Evolutionary conservation across 2,797 vertebrate genomes (phyloP), one percentile per base, ranked within the genome.

Genomic region (Chrysolophus pictus): DNA sequence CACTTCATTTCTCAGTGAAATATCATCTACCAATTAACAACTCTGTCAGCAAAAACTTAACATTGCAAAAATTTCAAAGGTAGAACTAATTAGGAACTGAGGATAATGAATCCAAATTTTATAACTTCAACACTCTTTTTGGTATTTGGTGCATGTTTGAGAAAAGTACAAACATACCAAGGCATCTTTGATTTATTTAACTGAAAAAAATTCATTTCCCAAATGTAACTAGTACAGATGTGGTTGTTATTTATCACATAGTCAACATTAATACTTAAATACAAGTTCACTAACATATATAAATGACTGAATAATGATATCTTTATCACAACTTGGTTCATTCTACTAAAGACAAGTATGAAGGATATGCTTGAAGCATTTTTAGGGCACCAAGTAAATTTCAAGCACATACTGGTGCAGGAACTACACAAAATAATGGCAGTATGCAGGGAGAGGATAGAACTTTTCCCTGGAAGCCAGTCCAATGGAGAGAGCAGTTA

Each of bases 1-100:
- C 58, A 74, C 58, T 56, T 59, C 35, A 15, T 83, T 91, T 90
- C 86, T 88, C 88, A 87, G 80, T 35, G 72, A 94, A 90, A 64
- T 86, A 72, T 42, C 71, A 72, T 46, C 71, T 82, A 63, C 59
- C 88, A 72, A 75, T 62, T 63, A 81, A 55, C 42, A 88, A 73
- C 68, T 91, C 42, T 73, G 77, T 68, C 77, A 90, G 68, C 42
- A 90, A 76, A 90, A 90, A 67, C 9, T 55, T 78, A 74, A 86
- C 63, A 31, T 1, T 55, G 46, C 46, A 86, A 79, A 89, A 65
- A 49, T 78, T 77, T 87, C 49, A 69, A 88, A 92, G 79, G 68
- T 81, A 81, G 59, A 91, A 81, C 29, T 81, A 81, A 88, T 84
- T 59, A 63, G 46, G 46, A 91, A 88, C 55, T 29, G 69, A 81